These are phyloP conservation scores for Drosophila obscura DNA, from an alignment of 1,140 invertebrate genomes.

Conservation along the genomic window DNA sequence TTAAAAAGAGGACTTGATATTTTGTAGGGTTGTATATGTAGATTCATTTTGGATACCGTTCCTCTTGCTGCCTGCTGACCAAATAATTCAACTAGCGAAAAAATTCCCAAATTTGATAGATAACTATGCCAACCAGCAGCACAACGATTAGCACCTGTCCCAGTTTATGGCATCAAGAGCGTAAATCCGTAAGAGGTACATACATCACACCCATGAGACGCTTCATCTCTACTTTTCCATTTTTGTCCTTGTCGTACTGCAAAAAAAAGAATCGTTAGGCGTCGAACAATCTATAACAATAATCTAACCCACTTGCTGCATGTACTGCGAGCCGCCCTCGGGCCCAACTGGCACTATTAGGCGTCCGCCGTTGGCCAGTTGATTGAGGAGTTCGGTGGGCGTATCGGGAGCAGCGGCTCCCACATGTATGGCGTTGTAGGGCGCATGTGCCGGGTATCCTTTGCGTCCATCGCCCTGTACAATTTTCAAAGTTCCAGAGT, in stretches of 20 bases:
- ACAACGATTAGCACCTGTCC: conserved; percentile 30
- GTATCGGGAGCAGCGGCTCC: conserved; percentile 93
- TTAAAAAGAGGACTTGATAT: too few relatives aligned
- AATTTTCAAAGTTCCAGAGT: conserved; percentile 88
- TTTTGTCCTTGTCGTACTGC: conserved; percentile 93
- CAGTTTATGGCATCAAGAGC: conserved; percentile 62
- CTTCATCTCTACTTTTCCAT: conserved; percentile 91
- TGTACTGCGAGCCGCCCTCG: conserved; percentile 91
- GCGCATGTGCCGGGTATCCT: conserved; percentile 89
- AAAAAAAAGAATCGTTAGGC: too few relatives aligned
- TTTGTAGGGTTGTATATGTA: background rate
- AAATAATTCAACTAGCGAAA: conserved; percentile 25
- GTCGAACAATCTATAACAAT: too few relatives aligned
- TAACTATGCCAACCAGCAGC: conserved; percentile 41
- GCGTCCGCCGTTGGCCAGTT: conserved; percentile 91
- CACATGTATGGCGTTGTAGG: conserved; percentile 89
- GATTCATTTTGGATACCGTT: too few relatives aligned
- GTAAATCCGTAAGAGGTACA: conserved; percentile 95
- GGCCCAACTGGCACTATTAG: conserved; percentile 96
- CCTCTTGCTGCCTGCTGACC: background rate
- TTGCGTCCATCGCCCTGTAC: conserved; percentile 93
- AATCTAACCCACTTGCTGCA: conserved; percentile 87
- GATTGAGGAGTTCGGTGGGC: conserved; percentile 89
- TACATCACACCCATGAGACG: conserved; percentile 98
- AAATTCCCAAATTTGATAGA: conserved; percentile 41